phyloP scores from a whole-genome alignment of 2,888 invertebrate genomes.

The Eledona agricola region DNA sequence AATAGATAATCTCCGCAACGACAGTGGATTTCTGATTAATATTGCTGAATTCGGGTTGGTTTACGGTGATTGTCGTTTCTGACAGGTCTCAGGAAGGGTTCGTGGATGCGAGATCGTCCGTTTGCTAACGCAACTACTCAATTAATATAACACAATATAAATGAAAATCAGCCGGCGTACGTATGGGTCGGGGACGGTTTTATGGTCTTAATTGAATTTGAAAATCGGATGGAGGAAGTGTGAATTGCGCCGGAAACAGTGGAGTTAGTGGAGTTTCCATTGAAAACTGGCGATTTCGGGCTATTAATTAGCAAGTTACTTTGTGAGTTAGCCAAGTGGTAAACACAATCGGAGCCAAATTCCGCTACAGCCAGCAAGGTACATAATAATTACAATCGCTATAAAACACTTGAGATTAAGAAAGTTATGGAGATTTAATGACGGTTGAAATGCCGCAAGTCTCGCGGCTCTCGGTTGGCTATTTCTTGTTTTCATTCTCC shows the following conservation, averaged over 20 bases:
- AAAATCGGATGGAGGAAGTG: constrained; percentile 8
- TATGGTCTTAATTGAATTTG: too few species aligned
- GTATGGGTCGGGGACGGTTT: too few species aligned
- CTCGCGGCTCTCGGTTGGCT: constrained; percentile 37
- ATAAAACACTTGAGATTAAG: constrained; percentile 48
- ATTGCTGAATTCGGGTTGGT: constrained; percentile 15
- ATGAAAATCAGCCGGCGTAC: too few species aligned
- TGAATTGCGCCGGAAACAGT: constrained; percentile 22
- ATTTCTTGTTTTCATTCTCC: constrained; percentile 48
- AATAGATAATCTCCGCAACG: constrained; percentile 1
- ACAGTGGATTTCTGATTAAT: constrained; percentile 10
- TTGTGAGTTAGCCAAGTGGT: constrained; percentile 36
- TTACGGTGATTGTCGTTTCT: constrained; percentile 21
- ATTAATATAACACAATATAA: too few species aligned
- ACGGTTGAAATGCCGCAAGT: constrained; percentile 45
- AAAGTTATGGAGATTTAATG: constrained; percentile 51
- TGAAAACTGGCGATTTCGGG: constrained; percentile 27
- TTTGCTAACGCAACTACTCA: too few species aligned
- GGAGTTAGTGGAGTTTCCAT: constrained; percentile 23
- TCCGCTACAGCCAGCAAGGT: constrained; percentile 42
- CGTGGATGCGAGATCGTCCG: too few species aligned
- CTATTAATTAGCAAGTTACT: constrained; percentile 43
- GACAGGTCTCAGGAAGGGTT: too few species aligned
- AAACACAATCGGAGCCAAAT: constrained; percentile 41
- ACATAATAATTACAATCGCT: constrained; percentile 47